phyloP scores from a whole-genome alignment of 2,888 invertebrate genomes.

The Reticulitermes lucifugus region DNA sequence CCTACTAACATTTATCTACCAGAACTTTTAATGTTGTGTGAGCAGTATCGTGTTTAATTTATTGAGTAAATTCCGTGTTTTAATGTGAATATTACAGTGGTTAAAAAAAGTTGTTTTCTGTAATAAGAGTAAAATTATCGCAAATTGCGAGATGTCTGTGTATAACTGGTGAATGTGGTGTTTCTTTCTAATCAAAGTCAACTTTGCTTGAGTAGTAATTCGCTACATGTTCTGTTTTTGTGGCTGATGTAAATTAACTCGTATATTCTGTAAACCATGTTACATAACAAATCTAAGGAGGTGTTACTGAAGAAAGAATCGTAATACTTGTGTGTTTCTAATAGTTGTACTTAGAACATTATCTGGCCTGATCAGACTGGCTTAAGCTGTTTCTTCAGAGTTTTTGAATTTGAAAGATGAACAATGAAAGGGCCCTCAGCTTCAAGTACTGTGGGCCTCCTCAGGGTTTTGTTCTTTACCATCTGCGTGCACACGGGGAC shows the following conservation, averaged over 20 bases:
- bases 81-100: neutral
- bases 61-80: neutral
- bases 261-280: neutral
- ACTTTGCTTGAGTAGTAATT: neutral
- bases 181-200: neutral
- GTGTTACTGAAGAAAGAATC: neutral
- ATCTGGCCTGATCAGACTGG: neutral
- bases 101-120: constrained; percentile 1
- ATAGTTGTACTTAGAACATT: neutral
- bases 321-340: neutral
- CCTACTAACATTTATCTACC: neutral
- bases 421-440: constrained; percentile 38
- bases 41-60: neutral
- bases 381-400: neutral
- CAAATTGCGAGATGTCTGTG: neutral
- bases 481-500: constrained; percentile 16
- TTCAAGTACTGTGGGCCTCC: constrained; percentile 29
- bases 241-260: neutral
- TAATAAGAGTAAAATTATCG: neutral
- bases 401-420: constrained; percentile 27
- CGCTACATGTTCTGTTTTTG: neutral
- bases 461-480: neutral
- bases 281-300: neutral
- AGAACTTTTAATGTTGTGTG: neutral
- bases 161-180: constrained; percentile 5